Base-by-base conservation (phyloP, 2,888 invertebrate genomes). In the Habroteleia sp. region DNA sequence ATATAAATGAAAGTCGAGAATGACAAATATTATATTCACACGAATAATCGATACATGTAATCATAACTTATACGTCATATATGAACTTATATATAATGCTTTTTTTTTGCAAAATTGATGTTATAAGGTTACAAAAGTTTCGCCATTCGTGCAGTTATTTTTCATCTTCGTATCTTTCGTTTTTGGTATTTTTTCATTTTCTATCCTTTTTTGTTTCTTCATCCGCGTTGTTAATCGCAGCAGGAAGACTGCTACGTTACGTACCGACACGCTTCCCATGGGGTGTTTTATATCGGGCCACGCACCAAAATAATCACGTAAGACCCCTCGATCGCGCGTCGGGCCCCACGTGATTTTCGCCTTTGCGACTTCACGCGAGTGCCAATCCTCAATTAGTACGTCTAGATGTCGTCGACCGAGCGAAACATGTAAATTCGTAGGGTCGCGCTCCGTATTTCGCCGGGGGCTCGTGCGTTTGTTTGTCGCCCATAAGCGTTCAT, bases 301-400 rank as follows among this genome's bases (percentile, higher is more conserved):
- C 62, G 73, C 60, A 78, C 75, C 42, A 73, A 80, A 81, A 81
- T 81, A 81, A 78, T 35, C 74, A 13, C 35, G 66, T 46, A 62
- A 68, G 65, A 62, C 62, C 68, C 75, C 79, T 76, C 80, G 78
- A n/a, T n/a, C 7, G 29, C 74, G 77, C 66, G 68, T 73, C 11
- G 69, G 66, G 71, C 69, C 69, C 68, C 66, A 65, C 65, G 65
- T 65, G 65, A 54, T 44, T 52, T 41, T 52, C 42, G 50, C n/a
- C 46, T 46, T 41, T 20, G 23, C 14, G 37, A 29, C 50, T 60
- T 39, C 13, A 13, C 11, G 17, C 16, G 37, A 48, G 39, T 41
- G 39, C n/a, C 37, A 20, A 6, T 63, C 52, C 58, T 58, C 71
- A 72, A 63, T 54, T 71, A 71, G 54, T 63, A 52, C 33, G 63